phyloP scores from a whole-genome alignment of 2,113 vertebrate genomes.

The Catharus minimus region DNA sequence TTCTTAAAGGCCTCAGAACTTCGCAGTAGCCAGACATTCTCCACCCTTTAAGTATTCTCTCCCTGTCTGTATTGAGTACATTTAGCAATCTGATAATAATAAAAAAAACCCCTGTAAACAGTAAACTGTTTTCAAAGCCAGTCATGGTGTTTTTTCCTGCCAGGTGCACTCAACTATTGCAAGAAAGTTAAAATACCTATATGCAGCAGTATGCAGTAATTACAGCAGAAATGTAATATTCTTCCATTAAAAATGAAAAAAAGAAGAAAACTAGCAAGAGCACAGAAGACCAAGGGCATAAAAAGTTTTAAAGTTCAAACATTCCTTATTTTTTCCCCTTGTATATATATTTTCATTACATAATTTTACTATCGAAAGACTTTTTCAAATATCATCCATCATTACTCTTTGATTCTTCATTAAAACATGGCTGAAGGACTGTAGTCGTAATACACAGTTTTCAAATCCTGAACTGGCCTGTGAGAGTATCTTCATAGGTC shows the following conservation, averaged over 20 bases:
- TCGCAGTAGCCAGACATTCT: background rate
- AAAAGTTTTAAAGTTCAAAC: background rate
- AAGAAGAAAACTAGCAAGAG: too few species aligned
- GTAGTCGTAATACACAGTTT: background rate
- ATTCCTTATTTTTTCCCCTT: background rate
- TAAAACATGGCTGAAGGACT: background rate
- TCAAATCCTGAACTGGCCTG: background rate
- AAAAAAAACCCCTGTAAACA: too few species aligned
- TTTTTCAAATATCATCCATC: background rate
- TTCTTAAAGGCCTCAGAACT: background rate
- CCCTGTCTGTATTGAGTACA: rapidly evolving
- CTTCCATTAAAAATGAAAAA: background rate
- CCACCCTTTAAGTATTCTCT: background rate
- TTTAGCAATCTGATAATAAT: background rate
- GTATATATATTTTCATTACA: background rate
- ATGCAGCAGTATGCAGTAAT: background rate
- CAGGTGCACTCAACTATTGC: background rate
- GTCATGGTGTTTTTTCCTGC: rapidly evolving
- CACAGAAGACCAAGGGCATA: rapidly evolving
- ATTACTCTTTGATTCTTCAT: background rate
- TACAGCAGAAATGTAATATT: background rate
- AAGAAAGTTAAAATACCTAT: background rate
- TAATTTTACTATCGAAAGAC: background rate
- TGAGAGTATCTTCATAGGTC: background rate
- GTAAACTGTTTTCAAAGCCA: background rate